These are phyloP conservation scores for Pseudois nayaur DNA, from an alignment of 2,113 vertebrate genomes.

Conservation along the genomic window DNA sequence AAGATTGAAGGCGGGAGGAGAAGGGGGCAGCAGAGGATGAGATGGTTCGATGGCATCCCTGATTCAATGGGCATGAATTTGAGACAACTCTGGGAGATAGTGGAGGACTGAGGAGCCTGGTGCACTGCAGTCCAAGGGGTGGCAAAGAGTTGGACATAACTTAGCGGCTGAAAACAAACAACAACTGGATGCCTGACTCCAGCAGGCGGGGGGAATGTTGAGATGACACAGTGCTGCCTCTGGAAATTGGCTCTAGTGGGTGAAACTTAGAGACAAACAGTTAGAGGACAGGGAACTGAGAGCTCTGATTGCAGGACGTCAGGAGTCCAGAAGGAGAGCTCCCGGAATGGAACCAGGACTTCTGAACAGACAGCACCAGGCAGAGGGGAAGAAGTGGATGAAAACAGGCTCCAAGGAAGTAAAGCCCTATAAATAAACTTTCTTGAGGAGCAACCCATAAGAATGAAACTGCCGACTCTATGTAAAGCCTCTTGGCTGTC, in stretches of 20 bases:
- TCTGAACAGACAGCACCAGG: background rate
- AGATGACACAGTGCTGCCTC: background rate
- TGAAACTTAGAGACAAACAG: background rate
- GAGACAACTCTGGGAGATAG: background rate
- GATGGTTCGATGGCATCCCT: background rate
- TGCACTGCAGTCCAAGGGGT: background rate
- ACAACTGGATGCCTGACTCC: background rate
- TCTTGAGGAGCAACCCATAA: background rate
- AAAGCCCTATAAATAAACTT: background rate
- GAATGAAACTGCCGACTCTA: background rate
- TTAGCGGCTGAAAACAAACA: background rate
- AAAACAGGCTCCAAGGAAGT: background rate
- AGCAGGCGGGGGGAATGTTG: too few relatives aligned
- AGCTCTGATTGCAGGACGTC: fast-evolving
- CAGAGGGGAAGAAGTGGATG: background rate
- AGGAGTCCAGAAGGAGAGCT: background rate
- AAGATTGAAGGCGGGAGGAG: background rate
- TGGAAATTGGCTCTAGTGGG: background rate
- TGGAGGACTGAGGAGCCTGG: background rate
- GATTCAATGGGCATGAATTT: background rate
- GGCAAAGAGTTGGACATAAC: background rate
- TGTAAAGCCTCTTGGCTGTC: background rate
- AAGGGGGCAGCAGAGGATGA: background rate
- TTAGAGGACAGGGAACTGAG: background rate
- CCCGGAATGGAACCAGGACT: background rate